phyloP scores from a whole-genome alignment of 2,888 invertebrate species.

The Coelogynopora nodosa region DNA sequence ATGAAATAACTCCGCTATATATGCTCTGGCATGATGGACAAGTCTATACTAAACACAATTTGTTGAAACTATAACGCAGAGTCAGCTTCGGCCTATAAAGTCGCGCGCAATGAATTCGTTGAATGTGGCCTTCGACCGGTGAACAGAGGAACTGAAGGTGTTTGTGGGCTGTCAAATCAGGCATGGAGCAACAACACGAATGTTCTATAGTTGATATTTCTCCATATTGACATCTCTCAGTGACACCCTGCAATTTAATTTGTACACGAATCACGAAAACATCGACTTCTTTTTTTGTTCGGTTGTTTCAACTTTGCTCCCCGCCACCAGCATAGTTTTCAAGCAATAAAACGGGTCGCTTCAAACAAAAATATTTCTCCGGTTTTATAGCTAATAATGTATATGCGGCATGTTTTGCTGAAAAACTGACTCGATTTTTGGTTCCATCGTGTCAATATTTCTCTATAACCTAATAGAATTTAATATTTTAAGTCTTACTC shows the following conservation, averaged over 20 bases:
- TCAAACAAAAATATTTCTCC: not conserved
- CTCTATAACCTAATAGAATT: not conserved
- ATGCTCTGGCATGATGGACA: too few species aligned
- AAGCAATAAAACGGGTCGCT: not conserved
- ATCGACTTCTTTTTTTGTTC: not conserved
- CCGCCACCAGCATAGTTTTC: too few species aligned
- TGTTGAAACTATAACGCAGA: too few species aligned
- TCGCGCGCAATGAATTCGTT: too few species aligned
- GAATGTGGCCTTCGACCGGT: not conserved
- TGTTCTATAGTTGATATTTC: not conserved
- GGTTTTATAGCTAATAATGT: not conserved
- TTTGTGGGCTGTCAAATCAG: not conserved
- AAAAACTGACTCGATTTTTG: not conserved
- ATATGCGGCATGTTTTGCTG: not conserved
- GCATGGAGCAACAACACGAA: not conserved
- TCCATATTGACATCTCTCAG: not conserved
- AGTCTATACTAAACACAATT: too few species aligned
- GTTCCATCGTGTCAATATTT: conserved; percentile 10
- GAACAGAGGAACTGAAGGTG: not conserved
- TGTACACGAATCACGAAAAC: not conserved
- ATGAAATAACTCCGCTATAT: too few species aligned
- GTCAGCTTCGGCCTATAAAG: too few species aligned
- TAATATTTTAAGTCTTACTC: too few species aligned
- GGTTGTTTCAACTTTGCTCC: not conserved
- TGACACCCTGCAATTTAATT: not conserved